phyloP scores from a whole-genome alignment of 2,797 vertebrate species.

The Aulostomus chinensis region DNA sequence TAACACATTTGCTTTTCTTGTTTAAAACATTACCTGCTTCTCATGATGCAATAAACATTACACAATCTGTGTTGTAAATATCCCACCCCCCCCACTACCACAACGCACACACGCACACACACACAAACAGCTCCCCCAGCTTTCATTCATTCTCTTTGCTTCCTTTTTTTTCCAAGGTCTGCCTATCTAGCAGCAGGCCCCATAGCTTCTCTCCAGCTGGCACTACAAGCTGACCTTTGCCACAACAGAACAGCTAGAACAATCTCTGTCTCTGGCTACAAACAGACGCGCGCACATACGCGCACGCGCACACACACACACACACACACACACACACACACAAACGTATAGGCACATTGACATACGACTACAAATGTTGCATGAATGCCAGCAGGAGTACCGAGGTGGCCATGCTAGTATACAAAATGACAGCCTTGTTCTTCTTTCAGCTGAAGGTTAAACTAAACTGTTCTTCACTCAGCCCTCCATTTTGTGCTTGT shows the following conservation, averaged over 20 bases:
- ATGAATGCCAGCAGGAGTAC: constrained; percentile 78
- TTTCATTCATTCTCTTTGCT: constrained; percentile 35
- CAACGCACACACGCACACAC: not conserved
- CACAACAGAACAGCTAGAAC: constrained; percentile 76
- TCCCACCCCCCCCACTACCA: not conserved
- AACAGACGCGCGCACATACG: constrained; percentile 41
- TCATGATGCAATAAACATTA: not conserved
- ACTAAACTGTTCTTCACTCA: constrained; percentile 71
- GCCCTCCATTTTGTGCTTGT: constrained; percentile 68
- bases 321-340: constrained; percentile 49
- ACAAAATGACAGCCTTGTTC: constrained; percentile 83
- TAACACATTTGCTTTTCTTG: too few relatives aligned
- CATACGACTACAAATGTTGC: constrained; percentile 70
- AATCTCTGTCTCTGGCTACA: constrained; percentile 54
- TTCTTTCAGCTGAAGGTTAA: constrained; percentile 80
- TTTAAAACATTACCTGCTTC: too few relatives aligned
- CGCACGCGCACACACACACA: constrained; percentile 40
- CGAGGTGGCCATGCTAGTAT: constrained; percentile 54
- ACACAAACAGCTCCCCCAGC: constrained; percentile 1
- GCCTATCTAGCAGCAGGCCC: constrained; percentile 73
- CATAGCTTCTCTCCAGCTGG: constrained; percentile 87
- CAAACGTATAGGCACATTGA: constrained; percentile 34
- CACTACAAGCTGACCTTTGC: constrained; percentile 85
- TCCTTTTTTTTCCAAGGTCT: constrained; percentile 20
- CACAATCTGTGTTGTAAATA: not conserved